Percentiles rank a stretch among this genome's conserved stretches.
Conservation (phyloP, 2,888 invertebrate genomes). For the Lamproptera curius region DNA sequence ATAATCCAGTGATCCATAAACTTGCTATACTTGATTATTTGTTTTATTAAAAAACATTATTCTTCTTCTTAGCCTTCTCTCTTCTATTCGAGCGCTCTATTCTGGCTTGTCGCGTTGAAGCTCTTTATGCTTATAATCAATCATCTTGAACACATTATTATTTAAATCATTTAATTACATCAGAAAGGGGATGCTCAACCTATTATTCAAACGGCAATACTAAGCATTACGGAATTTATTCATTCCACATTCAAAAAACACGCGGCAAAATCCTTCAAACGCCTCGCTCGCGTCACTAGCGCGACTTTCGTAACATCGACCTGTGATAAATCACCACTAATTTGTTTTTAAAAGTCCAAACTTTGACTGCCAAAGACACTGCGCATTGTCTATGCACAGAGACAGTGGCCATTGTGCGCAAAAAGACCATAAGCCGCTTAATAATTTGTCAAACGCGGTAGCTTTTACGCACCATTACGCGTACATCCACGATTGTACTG, state of each 20-base stretch:
- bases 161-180: too few relatives aligned
- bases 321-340: conserved; percentile 74
- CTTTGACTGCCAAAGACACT: conserved; percentile 66
- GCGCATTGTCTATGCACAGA: conserved; percentile 65
- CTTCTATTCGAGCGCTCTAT: too few relatives aligned
- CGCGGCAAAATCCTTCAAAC: neutral
- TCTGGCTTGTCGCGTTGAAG: too few relatives aligned
- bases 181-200: too few relatives aligned
- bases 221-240: too few relatives aligned
- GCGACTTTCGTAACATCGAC: conserved; percentile 55
- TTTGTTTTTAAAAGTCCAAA: conserved; percentile 76
- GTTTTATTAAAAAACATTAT: too few relatives aligned
- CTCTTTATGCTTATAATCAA: too few relatives aligned
- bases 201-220: too few relatives aligned
- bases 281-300: conserved; percentile 19
- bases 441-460: conserved; percentile 62
- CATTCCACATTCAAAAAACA: neutral
- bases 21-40: too few relatives aligned
- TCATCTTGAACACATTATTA: too few relatives aligned
- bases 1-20: too few relatives aligned
- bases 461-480: conserved; percentile 46
- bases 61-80: too few relatives aligned
- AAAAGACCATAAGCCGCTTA: conserved; percentile 55
- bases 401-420: conserved; percentile 47
- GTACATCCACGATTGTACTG: conserved; percentile 58